Base-by-base conservation (phyloP, 2,797 vertebrate genomes). In the Remorina albescens region DNA sequence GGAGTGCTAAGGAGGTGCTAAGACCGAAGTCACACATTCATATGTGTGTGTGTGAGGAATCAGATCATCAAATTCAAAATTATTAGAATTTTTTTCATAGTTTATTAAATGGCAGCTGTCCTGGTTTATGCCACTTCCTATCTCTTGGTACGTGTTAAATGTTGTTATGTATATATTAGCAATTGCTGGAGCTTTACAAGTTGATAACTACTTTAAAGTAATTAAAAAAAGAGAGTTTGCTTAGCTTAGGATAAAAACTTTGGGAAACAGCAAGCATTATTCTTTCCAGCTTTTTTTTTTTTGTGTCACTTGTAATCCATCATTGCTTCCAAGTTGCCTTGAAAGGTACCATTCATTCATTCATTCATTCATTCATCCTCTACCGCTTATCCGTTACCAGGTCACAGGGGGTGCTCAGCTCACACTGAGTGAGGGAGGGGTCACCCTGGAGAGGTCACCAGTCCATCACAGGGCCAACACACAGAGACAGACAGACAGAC, bases 61-160 rank as follows among this genome's bases (percentile, higher is more conserved):
- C 18, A 51, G 50, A 61, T 37, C 51, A 37, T 21, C 15, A 0
- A 44, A 42, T 70, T 16, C 49, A 65, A 50, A 74, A 30, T 74
- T 73, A 55, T 58, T 34, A 28, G 15, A 30, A 30, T 13, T 39
- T 39, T n/a, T 4, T 39, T 39, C 12, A 55, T 18, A 30, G 30
- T 47, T 47, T 53, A 53, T 58, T 65, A 42, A 44, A 61, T n/a
- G 23, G 54, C 26, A 34, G 23, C 37, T 37, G 42, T 58, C 51
- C n/a, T 12, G 34, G 26, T 25, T 74, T 7, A 47, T 4, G 25
- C 12, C 1, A 26, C 1, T 21, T 51, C 10, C 39, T 25, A 10
- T 36, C 28, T 47, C n/a, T 58, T 16, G 34, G n/a, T 21, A 30
- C 32, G 25, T 56, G 32, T 71, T 3, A 4, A 18, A 16, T 41